A percentile compares a stretch with the other conserved stretches of the same genome.
These are phyloP conservation scores for Parapristionchus giblindavisi DNA, from an alignment of 2,888 invertebrate genomes.

Conservation along the genomic window DNA sequence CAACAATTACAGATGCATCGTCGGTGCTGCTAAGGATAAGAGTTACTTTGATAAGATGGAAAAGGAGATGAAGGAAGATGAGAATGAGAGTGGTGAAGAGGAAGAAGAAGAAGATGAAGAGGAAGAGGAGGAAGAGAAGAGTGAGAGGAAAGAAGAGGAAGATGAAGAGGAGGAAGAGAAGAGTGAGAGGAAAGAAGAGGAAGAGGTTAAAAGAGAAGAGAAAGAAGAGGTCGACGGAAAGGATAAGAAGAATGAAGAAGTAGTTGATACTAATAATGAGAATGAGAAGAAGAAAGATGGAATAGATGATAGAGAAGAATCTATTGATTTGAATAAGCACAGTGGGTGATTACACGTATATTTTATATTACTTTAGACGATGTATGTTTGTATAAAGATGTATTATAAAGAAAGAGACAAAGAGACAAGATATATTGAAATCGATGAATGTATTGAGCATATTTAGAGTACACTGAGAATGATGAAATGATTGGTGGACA, in stretches of 20 bases:
- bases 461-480: too few species aligned
- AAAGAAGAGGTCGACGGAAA: neutral
- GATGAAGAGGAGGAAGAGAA: neutral
- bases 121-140: neutral
- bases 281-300: neutral
- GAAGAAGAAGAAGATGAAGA: constrained; percentile 17
- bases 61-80: too few species aligned
- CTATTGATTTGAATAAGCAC: neutral
- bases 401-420: too few species aligned
- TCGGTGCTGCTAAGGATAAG: too few species aligned
- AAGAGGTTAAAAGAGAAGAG: neutral
- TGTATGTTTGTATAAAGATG: neutral
- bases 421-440: too few species aligned
- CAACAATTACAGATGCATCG: too few species aligned
- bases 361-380: neutral
- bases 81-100: too few species aligned
- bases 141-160: neutral
- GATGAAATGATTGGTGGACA: too few species aligned
- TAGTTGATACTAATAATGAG: neutral
- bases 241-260: neutral
- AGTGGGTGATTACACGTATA: constrained; percentile 24
- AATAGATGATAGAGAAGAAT: neutral
- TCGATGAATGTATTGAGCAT: too few species aligned
- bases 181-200: neutral
- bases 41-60: too few species aligned